A percentile compares a stretch with the other conserved stretches of the same genome.
phyloP scores from a whole-genome alignment of 2,888 invertebrate genomes.

The Teinopalpus imperialis region DNA sequence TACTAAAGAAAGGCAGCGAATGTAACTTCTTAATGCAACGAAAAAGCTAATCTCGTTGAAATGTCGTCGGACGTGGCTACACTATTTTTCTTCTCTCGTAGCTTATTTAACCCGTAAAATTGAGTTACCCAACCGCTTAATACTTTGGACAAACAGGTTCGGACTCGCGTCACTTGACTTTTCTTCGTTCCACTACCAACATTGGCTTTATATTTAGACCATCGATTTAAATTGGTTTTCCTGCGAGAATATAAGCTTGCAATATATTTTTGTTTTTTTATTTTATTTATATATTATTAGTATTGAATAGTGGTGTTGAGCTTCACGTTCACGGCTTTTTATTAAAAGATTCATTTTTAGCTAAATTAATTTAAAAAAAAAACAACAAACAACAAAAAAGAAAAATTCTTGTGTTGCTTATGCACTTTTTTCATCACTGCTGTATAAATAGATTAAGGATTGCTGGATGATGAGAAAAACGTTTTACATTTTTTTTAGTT shows the following conservation, averaged over 20 bases:
- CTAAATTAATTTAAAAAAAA: too few species aligned
- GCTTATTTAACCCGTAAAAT: slow-evolving; percentile 33
- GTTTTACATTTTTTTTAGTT: too few species aligned
- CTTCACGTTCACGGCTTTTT: too few species aligned
- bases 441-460: too few species aligned
- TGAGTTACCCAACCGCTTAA: slow-evolving; percentile 33
- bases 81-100: slow-evolving; percentile 30
- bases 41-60: slow-evolving; percentile 27
- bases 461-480: too few species aligned
- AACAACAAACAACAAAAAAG: too few species aligned
- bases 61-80: slow-evolving; percentile 23
- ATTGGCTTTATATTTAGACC: slow-evolving; percentile 21
- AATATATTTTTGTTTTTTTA: slow-evolving; percentile 2
- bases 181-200: slow-evolving; percentile 13
- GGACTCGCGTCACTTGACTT: slow-evolving; percentile 28
- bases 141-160: slow-evolving; percentile 31
- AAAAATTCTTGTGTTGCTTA: too few species aligned
- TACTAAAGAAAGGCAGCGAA: too few species aligned
- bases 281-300: too few species aligned
- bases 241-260: neutral
- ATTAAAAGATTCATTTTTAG: too few species aligned
- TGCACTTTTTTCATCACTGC: too few species aligned
- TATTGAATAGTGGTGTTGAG: too few species aligned
- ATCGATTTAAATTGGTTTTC: slow-evolving; percentile 20
- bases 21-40: slow-evolving; percentile 11